A percentile compares a stretch with the other conserved stretches of the same genome.
Conservation (phyloP, 2,888 invertebrate species). For the Rhopalosiphum nymphaeae region DNA sequence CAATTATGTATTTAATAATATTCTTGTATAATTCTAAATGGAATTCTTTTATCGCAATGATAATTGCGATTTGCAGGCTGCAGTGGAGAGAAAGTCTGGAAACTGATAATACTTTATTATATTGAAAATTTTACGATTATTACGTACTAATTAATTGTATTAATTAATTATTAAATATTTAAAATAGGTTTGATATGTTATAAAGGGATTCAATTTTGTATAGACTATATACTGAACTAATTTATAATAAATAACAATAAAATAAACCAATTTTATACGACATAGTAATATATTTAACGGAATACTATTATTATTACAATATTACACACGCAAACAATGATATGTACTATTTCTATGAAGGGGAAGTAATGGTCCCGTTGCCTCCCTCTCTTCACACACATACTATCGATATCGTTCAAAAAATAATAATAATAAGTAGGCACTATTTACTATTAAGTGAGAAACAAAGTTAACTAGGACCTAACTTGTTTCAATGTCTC, state of each 20-base stretch:
- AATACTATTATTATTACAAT: not conserved
- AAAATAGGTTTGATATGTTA: not conserved
- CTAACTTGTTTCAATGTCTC: not conserved
- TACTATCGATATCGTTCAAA: not conserved
- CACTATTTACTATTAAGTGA: not conserved
- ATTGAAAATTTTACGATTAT: not conserved
- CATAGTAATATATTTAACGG: not conserved
- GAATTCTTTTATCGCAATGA: not conserved
- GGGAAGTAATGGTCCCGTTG: not conserved
- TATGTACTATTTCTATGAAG: not conserved
- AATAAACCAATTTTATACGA: not conserved
- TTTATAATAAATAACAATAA: not conserved
- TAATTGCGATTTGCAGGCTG: not conserved
- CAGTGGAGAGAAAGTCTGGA: not conserved
- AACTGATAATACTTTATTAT: not conserved
- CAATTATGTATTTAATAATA: not conserved
- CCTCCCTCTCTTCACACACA: not conserved
- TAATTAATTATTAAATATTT: not conserved
- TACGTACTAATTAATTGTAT: not conserved
- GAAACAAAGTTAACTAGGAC: not conserved
- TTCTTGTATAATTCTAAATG: not conserved
- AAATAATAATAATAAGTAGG: not conserved
- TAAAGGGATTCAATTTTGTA: not conserved
- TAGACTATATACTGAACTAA: not conserved
- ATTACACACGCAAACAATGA: not conserved